A percentile compares a stretch with the other conserved stretches of the same genome.
phyloP scores from a whole-genome alignment of 2,797 vertebrate species.

The Clarias laeviceps region DNA sequence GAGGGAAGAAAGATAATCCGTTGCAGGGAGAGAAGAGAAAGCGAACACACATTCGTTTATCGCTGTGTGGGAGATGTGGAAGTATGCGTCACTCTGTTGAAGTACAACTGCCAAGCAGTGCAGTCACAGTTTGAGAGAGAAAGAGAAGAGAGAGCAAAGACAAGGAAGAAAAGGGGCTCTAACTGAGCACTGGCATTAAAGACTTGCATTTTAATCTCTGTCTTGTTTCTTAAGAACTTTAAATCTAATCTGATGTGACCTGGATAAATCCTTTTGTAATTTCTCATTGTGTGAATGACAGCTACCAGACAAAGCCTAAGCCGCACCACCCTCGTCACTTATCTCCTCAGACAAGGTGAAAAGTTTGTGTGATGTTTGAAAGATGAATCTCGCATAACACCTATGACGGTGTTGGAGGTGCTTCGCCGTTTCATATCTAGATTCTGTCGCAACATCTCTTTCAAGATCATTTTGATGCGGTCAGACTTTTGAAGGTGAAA shows the following conservation, averaged over 20 bases:
- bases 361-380: constrained; percentile 24
- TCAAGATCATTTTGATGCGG: neutral
- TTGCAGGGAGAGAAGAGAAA: constrained; percentile 41
- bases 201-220: constrained; percentile 25
- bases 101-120: constrained; percentile 34
- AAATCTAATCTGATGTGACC: constrained; percentile 33
- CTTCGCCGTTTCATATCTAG: constrained; percentile 19
- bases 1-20: constrained; percentile 39
- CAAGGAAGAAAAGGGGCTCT: neutral
- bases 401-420: neutral
- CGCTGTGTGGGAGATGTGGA: constrained; percentile 41
- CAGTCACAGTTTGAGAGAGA: constrained; percentile 25
- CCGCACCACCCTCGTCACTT: constrained; percentile 12
- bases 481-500: neutral
- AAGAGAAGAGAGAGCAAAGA: neutral
- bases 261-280: neutral
- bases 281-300: constrained; percentile 19
- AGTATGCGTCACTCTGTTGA: constrained; percentile 30
- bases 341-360: constrained; percentile 27
- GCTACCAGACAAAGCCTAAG: constrained; percentile 5
- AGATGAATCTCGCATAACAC: constrained; percentile 26
- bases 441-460: constrained; percentile 9
- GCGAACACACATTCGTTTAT: constrained; percentile 42
- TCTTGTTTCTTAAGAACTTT: constrained; percentile 33
- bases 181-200: constrained; percentile 25